phyloP scores from a whole-genome alignment of 2,113 vertebrate species.

The Zosterops japonicus region DNA sequence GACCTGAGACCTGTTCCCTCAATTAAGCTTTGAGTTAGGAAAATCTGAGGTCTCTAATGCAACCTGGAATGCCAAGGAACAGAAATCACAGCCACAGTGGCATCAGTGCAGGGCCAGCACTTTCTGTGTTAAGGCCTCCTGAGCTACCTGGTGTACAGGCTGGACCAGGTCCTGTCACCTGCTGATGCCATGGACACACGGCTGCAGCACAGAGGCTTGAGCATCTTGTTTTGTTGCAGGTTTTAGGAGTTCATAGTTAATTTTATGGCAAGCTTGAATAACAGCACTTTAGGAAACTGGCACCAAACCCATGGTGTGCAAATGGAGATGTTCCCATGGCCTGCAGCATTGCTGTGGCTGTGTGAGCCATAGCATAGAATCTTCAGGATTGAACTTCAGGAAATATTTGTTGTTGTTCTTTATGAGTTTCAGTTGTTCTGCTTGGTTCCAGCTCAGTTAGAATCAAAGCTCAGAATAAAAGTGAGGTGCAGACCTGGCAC shows the following conservation, averaged over 20 bases:
- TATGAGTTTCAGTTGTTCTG: background rate
- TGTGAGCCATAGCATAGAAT: background rate
- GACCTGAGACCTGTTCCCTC: background rate
- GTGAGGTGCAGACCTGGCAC: background rate
- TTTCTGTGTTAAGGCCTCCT: background rate
- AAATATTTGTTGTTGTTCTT: background rate
- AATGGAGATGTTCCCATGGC: background rate
- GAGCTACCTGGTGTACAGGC: background rate
- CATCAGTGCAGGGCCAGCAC: background rate
- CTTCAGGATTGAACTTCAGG: background rate
- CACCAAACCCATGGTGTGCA: background rate
- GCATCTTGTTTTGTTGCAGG: background rate
- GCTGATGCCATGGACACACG: rapidly evolving
- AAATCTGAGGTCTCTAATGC: background rate
- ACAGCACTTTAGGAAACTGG: background rate
- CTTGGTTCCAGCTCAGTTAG: background rate
- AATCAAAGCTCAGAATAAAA: background rate
- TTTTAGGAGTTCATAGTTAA: background rate
- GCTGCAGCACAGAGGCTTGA: background rate
- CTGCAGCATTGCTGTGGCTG: background rate
- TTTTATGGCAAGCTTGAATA: background rate
- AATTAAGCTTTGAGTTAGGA: background rate
- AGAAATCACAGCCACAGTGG: background rate
- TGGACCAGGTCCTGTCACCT: background rate
- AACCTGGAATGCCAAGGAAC: background rate